Percentiles rank a stretch among this genome's conserved stretches.
These are phyloP conservation scores for Branchinecta lindahli DNA, from an alignment of 1,140 invertebrate species.

Conservation along the genomic window DNA sequence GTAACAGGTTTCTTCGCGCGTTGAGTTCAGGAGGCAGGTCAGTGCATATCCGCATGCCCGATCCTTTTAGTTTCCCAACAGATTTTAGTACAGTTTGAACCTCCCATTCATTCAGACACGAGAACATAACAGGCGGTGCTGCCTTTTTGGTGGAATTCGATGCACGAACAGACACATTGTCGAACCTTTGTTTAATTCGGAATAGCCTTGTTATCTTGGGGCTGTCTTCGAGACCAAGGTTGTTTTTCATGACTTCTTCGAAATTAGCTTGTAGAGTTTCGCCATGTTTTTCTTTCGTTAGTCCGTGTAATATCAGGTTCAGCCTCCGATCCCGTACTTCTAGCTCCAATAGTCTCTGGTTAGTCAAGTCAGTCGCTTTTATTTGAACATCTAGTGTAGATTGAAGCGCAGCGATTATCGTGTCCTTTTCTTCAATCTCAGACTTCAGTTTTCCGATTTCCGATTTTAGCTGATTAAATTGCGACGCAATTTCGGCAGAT, in stretches of 20 bases:
- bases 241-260: slow-evolving; percentile 8
- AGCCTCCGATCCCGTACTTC: slow-evolving; percentile 7
- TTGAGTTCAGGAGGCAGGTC: not conserved
- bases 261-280: slow-evolving; percentile 9
- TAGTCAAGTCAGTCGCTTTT: not conserved
- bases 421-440: slow-evolving; percentile 4
- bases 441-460: not conserved
- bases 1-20: not conserved
- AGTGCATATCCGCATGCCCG: slow-evolving; percentile 6
- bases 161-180: slow-evolving; percentile 7
- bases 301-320: slow-evolving; percentile 8
- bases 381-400: not conserved
- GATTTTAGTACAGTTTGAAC: slow-evolving; percentile 9
- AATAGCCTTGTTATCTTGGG: slow-evolving; percentile 8
- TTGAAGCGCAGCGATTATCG: not conserved
- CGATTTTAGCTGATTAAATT: not conserved
- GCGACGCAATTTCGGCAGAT: not conserved
- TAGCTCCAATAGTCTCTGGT: not conserved
- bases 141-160: slow-evolving; percentile 8
- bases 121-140: slow-evolving; percentile 4
- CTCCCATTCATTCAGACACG: slow-evolving; percentile 1
- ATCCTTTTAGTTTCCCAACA: too few relatives aligned
- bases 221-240: slow-evolving; percentile 7
- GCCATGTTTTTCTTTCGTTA: slow-evolving; percentile 8
- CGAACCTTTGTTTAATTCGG: slow-evolving; percentile 8